Base-by-base conservation (phyloP, 2,888 invertebrate species). In the Thecocarcelia acutangulata region DNA sequence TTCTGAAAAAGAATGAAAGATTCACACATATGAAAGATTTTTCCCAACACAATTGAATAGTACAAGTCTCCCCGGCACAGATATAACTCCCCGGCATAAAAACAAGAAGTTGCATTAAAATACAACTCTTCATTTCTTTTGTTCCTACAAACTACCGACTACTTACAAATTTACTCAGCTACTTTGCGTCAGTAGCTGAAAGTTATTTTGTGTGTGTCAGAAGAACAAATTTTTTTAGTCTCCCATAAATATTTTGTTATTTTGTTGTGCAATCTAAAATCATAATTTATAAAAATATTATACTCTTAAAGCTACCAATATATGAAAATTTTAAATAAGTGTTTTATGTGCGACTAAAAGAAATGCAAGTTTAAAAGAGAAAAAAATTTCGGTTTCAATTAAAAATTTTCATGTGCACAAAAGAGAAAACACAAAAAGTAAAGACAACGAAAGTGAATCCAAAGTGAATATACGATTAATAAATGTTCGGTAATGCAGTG, bases 121-220 rank as follows among this genome's bases (percentile, higher is more conserved):
- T 5, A 8, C 9, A 33, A 33, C 33, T 9, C 33, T 33, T 5
- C 6, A 9, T 33, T 33, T 33, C 8, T 33, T 33, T 8, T 8
- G 9, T 33, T 9, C 28, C 28, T 33, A 33, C 9, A 1, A 9
- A 33, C 33, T 33, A 33, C 33, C 33, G 33, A 33, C 33, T 33
- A 33, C 33, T 8, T 8, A 33, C 33, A 8, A 33, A 33, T 44
- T 50, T 72, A 72, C 0, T 72, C 72, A 69, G 78, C 61, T 73
- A 13, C 33, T 33, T 33, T 77, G 40, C 24, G 11, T 59, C n/a
- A 37, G 24, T 37, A 40, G 15, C 21, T 74, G 64, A 56, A 33
- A 83, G 73, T 63, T 52, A 73, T 56, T 69, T 70, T 74, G 42
- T 75, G 76, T 72, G 68, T 68, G 66, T 70, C 37, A 42, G 63